phyloP scores from a whole-genome alignment of 2,888 invertebrate genomes.

The Hirtodrosophila trivittata region DNA sequence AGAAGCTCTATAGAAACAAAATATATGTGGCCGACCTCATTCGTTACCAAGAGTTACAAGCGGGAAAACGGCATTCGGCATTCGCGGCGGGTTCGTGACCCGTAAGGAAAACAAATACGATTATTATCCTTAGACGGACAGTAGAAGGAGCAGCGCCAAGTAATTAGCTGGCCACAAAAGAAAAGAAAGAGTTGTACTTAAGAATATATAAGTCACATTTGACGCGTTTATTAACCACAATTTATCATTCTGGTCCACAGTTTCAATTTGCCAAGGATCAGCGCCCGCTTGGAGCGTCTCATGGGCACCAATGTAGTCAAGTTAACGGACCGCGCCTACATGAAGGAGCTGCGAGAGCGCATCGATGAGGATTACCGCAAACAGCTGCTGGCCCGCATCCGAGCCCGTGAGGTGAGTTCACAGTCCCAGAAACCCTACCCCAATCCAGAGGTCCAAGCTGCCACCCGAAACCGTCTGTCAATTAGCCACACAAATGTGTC shows the following conservation, averaged over 20 bases:
- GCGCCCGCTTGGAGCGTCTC: constrained; percentile 82
- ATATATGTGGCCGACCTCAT: constrained; percentile 72
- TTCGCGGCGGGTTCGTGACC: constrained; percentile 36
- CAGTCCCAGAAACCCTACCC: background rate
- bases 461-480: constrained; percentile 13
- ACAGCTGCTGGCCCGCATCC: constrained; percentile 86
- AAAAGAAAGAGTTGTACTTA: background rate
- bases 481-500: constrained; percentile 55
- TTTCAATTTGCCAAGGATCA: constrained; percentile 83
- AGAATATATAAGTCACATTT: constrained; percentile 7
- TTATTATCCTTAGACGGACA: constrained; percentile 14
- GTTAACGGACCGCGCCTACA: constrained; percentile 87
- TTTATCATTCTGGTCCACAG: constrained; percentile 54
- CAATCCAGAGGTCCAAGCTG: background rate
- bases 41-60: constrained; percentile 76
- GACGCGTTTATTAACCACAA: constrained; percentile 22
- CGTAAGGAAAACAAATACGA: constrained; percentile 35
- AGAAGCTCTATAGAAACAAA: constrained; percentile 73
- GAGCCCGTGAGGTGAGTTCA: constrained; percentile 85
- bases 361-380: constrained; percentile 86
- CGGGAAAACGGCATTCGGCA: constrained; percentile 58
- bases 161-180: constrained; percentile 19
- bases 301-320: constrained; percentile 86
- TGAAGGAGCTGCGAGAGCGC: constrained; percentile 86
- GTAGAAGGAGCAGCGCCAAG: background rate